Evolutionary conservation across 2,888 invertebrate genomes (phyloP).

Genomic region (Lithophane leautieri): DNA sequence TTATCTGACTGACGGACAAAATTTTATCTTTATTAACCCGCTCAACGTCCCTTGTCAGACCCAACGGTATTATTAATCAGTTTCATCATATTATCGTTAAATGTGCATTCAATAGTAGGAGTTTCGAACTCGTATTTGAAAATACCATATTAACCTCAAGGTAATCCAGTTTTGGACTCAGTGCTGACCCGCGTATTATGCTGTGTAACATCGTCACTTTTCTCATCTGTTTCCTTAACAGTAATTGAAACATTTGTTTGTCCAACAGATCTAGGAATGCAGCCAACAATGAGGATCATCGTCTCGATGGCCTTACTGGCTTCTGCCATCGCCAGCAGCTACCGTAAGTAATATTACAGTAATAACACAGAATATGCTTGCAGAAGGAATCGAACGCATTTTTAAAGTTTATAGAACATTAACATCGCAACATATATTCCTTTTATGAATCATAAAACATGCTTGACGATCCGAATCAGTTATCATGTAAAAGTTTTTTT

Average conservation of each 20-base stretch:
- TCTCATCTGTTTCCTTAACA: background rate
- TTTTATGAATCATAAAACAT: background rate
- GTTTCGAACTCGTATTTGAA: background rate
- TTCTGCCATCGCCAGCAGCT: constrained; percentile 76
- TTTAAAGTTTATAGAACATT: too few species aligned
- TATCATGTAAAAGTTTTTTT: background rate
- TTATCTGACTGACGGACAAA: too few species aligned
- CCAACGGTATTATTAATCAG: too few species aligned
- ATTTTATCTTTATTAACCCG: too few species aligned
- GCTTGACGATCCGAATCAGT: background rate
- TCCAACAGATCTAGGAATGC: constrained; percentile 78
- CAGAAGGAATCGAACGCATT: background rate
- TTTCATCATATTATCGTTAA: background rate
- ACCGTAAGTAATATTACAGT: constrained; percentile 77
- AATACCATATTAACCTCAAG: too few species aligned
- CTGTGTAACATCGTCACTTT: background rate
- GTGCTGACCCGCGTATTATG: background rate
- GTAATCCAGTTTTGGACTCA: background rate
- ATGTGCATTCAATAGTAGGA: background rate
- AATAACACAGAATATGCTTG: background rate
- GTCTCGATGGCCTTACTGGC: constrained; percentile 78
- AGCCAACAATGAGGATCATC: constrained; percentile 76
- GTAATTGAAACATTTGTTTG: constrained; percentile 22
- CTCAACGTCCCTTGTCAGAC: too few species aligned
- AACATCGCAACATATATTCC: too few species aligned